Evolutionary conservation across 2,888 invertebrate genomes (phyloP).

Genomic region (Platycheirus rosarum): DNA sequence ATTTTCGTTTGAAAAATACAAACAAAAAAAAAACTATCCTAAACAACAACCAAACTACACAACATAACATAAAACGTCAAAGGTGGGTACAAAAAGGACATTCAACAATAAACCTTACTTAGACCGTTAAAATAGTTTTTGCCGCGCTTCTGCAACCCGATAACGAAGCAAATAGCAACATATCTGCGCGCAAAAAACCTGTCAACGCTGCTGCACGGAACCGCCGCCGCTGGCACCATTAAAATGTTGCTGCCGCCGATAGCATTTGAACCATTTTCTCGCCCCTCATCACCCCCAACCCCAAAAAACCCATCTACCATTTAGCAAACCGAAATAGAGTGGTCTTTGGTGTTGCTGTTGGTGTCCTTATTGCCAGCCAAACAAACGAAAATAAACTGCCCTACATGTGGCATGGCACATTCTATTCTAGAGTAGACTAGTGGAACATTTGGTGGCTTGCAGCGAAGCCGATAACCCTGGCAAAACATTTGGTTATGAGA

Average conservation of each 20-base stretch:
- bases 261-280: slow-evolving; percentile 30
- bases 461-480: slow-evolving; percentile 62
- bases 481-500: slow-evolving; percentile 62
- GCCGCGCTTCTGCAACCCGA: slow-evolving; percentile 43
- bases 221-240: slow-evolving; percentile 55
- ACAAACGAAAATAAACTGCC: slow-evolving; percentile 52
- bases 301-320: too few species aligned
- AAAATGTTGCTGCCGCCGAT: slow-evolving; percentile 56
- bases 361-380: slow-evolving; percentile 48
- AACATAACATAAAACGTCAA: slow-evolving; percentile 23
- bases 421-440: slow-evolving; percentile 36
- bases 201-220: slow-evolving; percentile 64
- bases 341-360: slow-evolving; percentile 8
- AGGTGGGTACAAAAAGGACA: slow-evolving; percentile 11
- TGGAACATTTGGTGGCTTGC: slow-evolving; percentile 43
- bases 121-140: slow-evolving; percentile 32
- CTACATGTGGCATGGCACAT: slow-evolving; percentile 27
- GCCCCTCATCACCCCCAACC: too few species aligned
- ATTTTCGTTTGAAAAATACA: not conserved
- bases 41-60: not conserved
- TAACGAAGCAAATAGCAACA: slow-evolving; percentile 60
- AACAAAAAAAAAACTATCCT: not conserved
- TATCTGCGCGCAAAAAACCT: slow-evolving; percentile 65
- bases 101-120: slow-evolving; percentile 15
- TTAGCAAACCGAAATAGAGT: not conserved